phyloP scores from a whole-genome alignment of 2,888 invertebrate genomes.

The Rosalia funebris region DNA sequence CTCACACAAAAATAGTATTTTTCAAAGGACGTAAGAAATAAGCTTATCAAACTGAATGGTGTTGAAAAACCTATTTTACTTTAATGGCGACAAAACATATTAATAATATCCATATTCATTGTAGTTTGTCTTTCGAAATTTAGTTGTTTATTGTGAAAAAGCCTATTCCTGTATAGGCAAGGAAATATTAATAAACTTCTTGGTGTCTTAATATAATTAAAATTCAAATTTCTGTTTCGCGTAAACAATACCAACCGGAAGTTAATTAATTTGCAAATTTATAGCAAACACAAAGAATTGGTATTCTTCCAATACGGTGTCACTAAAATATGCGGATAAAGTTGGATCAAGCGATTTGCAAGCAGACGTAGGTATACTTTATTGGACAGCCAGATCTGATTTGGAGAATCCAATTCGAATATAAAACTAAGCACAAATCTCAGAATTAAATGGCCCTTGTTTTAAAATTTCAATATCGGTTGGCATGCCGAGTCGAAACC shows the following conservation, averaged over 20 bases:
- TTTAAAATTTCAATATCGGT: constrained; percentile 41
- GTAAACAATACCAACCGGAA: not conserved
- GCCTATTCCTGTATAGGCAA: no score
- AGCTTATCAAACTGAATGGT: no score
- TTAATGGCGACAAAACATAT: no score
- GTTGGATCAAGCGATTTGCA: constrained; percentile 45
- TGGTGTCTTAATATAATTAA: no score
- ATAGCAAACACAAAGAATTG: constrained; percentile 17
- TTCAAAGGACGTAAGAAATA: no score
- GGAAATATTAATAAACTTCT: no score
- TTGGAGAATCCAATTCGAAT: constrained; percentile 44
- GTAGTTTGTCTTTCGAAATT: no score
- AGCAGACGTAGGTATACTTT: constrained; percentile 51
- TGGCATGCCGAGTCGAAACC: constrained; percentile 4
- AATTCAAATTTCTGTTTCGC: no score
- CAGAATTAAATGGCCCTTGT: constrained; percentile 39
- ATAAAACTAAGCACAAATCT: constrained; percentile 47
- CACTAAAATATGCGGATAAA: constrained; percentile 32
- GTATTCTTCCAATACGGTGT: constrained; percentile 22
- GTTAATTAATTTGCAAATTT: constrained; percentile 6
- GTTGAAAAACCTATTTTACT: no score
- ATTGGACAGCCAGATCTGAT: constrained; percentile 50
- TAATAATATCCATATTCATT: no score
- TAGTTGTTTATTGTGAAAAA: no score
- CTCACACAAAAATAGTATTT: no score